Evolutionary conservation across 1,140 invertebrate genomes (phyloP).

Genomic region (Muscidifurax raptorellus): DNA sequence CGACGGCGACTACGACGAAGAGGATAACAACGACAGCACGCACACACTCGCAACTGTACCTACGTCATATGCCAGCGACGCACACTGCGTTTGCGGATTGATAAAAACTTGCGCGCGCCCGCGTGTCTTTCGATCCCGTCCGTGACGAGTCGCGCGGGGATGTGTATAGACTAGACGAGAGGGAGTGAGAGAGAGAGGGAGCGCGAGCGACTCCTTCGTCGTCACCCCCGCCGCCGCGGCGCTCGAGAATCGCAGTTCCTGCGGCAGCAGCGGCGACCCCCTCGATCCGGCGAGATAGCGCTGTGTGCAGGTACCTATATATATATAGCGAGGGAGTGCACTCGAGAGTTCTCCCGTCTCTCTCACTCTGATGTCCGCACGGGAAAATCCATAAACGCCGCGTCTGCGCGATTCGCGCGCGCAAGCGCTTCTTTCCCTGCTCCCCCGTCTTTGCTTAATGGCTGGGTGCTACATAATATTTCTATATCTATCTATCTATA

Average conservation of each 20-base stretch:
- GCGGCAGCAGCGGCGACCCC: background rate
- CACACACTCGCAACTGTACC: too few relatives aligned
- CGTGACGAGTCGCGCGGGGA: background rate
- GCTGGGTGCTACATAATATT: background rate
- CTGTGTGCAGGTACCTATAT: background rate
- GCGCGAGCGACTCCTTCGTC: background rate
- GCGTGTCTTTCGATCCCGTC: background rate
- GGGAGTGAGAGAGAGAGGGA: background rate
- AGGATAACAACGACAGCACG: too few relatives aligned
- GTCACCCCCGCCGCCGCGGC: background rate
- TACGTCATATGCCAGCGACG: too few relatives aligned
- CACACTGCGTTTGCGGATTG: background rate
- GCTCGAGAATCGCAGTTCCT: background rate
- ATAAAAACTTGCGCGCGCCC: background rate
- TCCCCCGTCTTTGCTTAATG: background rate
- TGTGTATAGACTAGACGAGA: background rate
- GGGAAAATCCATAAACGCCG: slow-evolving; percentile 73
- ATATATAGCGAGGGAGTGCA: background rate
- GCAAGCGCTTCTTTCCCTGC: background rate
- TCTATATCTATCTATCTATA: too few relatives aligned
- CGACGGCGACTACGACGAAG: too few relatives aligned
- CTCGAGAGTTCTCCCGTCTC: background rate
- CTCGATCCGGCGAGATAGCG: background rate
- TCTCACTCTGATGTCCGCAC: slow-evolving; percentile 53
- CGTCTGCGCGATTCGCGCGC: slow-evolving; percentile 65